Percentiles rank a stretch among this genome's conserved stretches.
Evolutionary conservation across 2,797 vertebrate genomes (phyloP).

Genomic region (Dryobates pubescens): DNA sequence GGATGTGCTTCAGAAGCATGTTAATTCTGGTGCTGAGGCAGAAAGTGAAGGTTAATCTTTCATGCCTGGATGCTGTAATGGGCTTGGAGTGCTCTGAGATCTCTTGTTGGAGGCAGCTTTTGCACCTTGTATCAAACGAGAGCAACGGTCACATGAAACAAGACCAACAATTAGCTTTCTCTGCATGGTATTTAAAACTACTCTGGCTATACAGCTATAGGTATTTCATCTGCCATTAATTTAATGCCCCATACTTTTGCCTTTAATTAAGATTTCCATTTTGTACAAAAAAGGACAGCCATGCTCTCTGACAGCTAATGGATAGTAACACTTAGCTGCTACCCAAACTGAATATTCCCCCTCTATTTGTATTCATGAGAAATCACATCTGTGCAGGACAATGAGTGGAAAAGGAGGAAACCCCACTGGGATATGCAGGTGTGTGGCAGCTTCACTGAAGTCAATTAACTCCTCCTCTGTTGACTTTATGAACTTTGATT

Average conservation of each 20-base stretch:
- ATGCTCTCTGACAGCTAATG: neutral
- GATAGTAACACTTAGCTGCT: neutral
- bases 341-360: neutral
- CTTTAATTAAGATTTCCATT: neutral
- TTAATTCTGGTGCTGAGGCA: neutral
- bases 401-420: conserved; percentile 13
- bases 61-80: neutral
- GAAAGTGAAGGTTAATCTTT: neutral
- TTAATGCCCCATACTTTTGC: neutral
- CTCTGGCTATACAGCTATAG: neutral
- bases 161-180: neutral
- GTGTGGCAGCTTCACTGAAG: neutral
- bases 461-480: neutral
- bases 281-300: neutral
- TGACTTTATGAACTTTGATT: conserved; percentile 19
- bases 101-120: neutral
- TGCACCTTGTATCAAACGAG: neutral
- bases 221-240: neutral
- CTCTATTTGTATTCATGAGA: neutral
- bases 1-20: neutral
- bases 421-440: neutral
- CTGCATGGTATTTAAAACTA: neutral
- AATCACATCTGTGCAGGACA: neutral
- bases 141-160: neutral
- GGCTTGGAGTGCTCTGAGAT: neutral